Percentiles rank a stretch among this genome's conserved stretches.
Evolutionary conservation across 2,797 vertebrate genomes (phyloP).

Genomic region (Helarctos malayanus): DNA sequence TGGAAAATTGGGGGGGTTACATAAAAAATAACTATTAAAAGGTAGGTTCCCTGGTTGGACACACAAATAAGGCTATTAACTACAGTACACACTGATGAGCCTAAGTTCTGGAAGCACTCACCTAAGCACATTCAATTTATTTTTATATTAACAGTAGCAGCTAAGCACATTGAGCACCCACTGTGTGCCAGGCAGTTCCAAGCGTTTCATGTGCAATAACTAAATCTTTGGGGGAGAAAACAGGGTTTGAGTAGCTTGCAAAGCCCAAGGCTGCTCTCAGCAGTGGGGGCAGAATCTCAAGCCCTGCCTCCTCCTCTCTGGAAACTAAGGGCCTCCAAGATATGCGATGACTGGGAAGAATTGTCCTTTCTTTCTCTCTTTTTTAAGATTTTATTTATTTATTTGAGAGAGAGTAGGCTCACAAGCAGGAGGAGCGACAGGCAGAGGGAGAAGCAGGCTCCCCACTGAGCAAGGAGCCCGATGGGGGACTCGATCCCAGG

Average conservation of each 20-base stretch:
- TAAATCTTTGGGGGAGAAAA: neutral
- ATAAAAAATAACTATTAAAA: slow-evolving; percentile 3
- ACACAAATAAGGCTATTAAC: neutral
- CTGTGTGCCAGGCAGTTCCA: neutral
- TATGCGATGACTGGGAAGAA: neutral
- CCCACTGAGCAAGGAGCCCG: no score
- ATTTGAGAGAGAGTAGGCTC: no score
- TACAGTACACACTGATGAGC: neutral
- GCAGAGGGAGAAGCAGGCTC: no score
- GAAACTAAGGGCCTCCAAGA: neutral
- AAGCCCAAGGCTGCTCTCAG: neutral
- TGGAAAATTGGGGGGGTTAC: neutral
- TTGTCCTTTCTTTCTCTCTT: neutral
- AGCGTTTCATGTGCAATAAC: neutral
- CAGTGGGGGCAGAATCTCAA: neutral
- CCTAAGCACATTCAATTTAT: neutral
- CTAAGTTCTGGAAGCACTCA: neutral
- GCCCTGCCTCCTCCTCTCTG: neutral
- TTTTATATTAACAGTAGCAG: neutral
- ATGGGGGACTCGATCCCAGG: no score
- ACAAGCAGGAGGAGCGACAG: no score
- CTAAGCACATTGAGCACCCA: neutral
- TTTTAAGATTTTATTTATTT: no score
- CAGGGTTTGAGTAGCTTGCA: neutral
- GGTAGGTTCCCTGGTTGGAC: neutral